Evolutionary conservation across 2,797 vertebrate genomes (phyloP), one percentile per base, ranked within the genome.

Genomic region (Pipistrellus pipistrellus): DNA sequence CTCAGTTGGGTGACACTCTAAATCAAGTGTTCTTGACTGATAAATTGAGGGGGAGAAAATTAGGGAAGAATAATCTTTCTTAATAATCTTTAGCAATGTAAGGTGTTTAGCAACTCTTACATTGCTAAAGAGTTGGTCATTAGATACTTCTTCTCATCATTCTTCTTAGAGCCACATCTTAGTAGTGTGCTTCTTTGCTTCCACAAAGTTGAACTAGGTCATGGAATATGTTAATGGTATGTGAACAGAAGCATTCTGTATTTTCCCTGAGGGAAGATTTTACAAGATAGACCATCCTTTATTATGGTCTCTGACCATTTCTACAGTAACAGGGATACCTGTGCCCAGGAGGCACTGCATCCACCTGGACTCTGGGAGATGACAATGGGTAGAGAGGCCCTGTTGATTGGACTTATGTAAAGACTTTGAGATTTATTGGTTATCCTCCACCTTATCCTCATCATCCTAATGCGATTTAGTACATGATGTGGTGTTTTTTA

Each of bases 311-410:
- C 10, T 72, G 62, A 32, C 1, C 3, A 51, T n/a, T 64, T 84
- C 68, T 6, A 7, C 32, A 85, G 1, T 73, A 30, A 69, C 11
- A 32, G 3, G 48, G 27, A 55, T 35, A 88, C 2, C 20, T 72
- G 3, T 71, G 35, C n/a, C 4, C 2, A 38, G 32, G 64, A 46
- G 10, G 1, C 6, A 3, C 27, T 82, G 20, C 41, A 68, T 51
- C 14, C 4, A 30, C 0, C 0, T 25, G n/a, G 3, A 0, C 2
- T n/a, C 2, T 18, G 18, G 73, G 38, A 77, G 21, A 62, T 12
- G 12, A 3, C 3, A 69, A 3, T 15, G 46, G 69, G 10, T 20
- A 57, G 35, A 92, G 4, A 18, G 6, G 3, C 4, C 11, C 12
- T 25, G 15, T 6, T 53, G 11, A 82, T 10, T 62, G 12, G 23